Base-by-base conservation (phyloP, 2,888 invertebrate species). In the Xylocampa areola region DNA sequence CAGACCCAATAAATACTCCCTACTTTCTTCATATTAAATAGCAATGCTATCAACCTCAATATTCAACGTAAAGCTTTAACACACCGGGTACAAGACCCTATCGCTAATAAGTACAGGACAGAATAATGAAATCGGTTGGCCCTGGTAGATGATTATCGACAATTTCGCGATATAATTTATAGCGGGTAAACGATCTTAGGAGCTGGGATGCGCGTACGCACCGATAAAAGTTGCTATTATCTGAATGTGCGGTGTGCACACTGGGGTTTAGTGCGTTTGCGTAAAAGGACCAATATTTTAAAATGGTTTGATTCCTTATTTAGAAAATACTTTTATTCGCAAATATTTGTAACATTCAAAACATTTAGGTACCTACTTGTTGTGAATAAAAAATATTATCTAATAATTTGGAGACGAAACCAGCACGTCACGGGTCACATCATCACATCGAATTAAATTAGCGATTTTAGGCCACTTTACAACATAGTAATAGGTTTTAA, bases 221-320 rank as follows among this genome's bases (percentile, higher is more conserved):
- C 36, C 81, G 86, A 86, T 89, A 88, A 86, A 87, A 82, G 80
- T 83, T 71, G 86, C 86, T 85, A 89, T 91, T 90, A 91, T 88
- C 84, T 84, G 68, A 63, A 52, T 50, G 43, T 4, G 77, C 32
- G 44, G 53, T 53, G 58, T 74, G 57, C 55, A 77, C 79, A 86
- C 63, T 63, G 73, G 51, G 68, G n/a, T 39, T 0, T 21, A 27
- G 5, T 29, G 11, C 1, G 10, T 13, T n/a, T 2, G 13, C 6
- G 25, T 11, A 0, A 0, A 5, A 25, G 0, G 0, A 29, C 4
- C 23, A 44, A 30, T 14, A 13, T 14, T 32, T 7, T 30, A 13
- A 1, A 1, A 21, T 6, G 4, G 21, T 21, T 21, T 21, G 4
- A 4, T 21, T 21, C n/a, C n/a, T n/a, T n/a, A n/a, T n/a, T n/a